Conservation (phyloP, 2,797 vertebrate genomes). For the Micromesistius poutassou region DNA sequence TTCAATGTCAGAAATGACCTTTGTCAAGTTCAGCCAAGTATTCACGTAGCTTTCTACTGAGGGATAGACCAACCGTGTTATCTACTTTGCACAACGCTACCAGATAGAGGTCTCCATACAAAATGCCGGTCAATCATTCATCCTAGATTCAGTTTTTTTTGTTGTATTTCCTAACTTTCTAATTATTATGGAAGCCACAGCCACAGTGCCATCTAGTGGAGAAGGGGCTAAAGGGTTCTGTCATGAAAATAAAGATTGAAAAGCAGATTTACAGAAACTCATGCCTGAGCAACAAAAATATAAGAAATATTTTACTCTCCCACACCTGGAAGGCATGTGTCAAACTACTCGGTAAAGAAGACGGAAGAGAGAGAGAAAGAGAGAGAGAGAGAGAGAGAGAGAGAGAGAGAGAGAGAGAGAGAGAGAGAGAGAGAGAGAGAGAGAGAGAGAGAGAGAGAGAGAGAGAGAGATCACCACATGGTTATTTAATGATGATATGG, state of each 20-base stretch:
- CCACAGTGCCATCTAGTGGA: conserved; percentile 71
- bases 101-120: background rate
- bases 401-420: too few relatives aligned
- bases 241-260: background rate
- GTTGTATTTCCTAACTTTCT: background rate
- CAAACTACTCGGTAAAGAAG: conserved; percentile 12
- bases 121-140: conserved; percentile 3
- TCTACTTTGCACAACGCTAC: background rate
- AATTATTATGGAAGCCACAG: conserved; percentile 19
- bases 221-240: background rate
- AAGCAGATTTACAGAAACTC: background rate
- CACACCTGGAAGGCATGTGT: conserved; percentile 3
- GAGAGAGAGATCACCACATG: background rate
- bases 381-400: too few relatives aligned
- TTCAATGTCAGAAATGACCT: conserved; percentile 57
- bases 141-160: background rate
- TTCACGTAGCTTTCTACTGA: conserved; percentile 22
- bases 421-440: too few relatives aligned
- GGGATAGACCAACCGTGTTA: background rate
- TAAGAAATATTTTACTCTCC: background rate
- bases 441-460: too few relatives aligned
- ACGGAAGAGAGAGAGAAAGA: too few relatives aligned
- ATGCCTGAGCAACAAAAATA: too few relatives aligned
- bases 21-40: conserved; percentile 50
- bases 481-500: background rate